These are phyloP conservation scores for Sinella curviseta DNA, from an alignment of 1,140 invertebrate genomes.

Conservation along the genomic window DNA sequence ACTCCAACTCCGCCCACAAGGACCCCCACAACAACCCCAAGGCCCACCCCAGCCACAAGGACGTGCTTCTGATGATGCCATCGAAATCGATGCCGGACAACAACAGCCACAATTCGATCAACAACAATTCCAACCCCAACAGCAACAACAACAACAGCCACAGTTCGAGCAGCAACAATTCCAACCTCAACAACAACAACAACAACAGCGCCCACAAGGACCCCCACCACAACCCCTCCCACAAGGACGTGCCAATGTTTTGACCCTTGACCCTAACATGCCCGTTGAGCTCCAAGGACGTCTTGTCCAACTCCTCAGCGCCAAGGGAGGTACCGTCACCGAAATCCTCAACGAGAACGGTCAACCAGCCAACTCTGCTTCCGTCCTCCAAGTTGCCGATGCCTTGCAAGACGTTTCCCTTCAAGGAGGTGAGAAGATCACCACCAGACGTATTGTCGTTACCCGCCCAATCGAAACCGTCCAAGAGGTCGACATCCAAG, in stretches of 20 bases:
- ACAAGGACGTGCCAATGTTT: slow-evolving; percentile 50
- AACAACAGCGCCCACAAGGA: slow-evolving; percentile 43
- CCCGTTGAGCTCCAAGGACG: slow-evolving; percentile 58
- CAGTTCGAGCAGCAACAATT: slow-evolving; percentile 18
- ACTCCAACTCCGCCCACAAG: slow-evolving; percentile 33
- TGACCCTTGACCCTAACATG: slow-evolving; percentile 54
- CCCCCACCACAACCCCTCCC: slow-evolving; percentile 43
- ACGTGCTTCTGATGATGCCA: slow-evolving; percentile 21
- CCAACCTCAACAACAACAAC: slow-evolving; percentile 41
- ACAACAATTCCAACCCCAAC: not conserved
- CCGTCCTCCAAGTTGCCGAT: slow-evolving; percentile 49
- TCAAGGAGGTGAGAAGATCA: slow-evolving; percentile 59
- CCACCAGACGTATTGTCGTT: slow-evolving; percentile 64
- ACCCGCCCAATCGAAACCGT: slow-evolving; percentile 65
- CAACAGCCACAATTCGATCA: not conserved
- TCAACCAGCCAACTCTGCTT: slow-evolving; percentile 45
- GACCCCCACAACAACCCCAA: slow-evolving; percentile 34
- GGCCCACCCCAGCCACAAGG: not conserved
- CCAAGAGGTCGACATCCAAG: slow-evolving; percentile 62
- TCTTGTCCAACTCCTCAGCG: slow-evolving; percentile 59
- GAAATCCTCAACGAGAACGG: slow-evolving; percentile 48
- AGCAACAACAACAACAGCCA: slow-evolving; percentile 27
- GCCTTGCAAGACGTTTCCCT: slow-evolving; percentile 45
- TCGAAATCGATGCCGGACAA: slow-evolving; percentile 9
- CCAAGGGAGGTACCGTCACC: slow-evolving; percentile 52